Evolutionary conservation across 1,140 invertebrate genomes (phyloP).

Genomic region (Drosophila azteca): DNA sequence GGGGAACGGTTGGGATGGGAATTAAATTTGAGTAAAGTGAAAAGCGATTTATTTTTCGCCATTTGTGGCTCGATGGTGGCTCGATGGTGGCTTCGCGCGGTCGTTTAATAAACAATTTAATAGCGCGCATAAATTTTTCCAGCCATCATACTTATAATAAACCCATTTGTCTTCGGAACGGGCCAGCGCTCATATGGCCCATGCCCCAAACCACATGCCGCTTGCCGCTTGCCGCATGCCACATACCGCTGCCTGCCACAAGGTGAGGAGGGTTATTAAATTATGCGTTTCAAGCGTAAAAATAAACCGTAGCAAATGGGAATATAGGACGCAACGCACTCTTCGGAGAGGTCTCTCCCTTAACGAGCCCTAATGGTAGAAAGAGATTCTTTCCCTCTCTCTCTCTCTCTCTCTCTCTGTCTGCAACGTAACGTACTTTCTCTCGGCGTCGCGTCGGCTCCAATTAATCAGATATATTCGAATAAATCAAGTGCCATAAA

Average conservation of each 20-base stretch:
- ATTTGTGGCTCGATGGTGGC: constrained; percentile 56
- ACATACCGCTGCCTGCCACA: background rate
- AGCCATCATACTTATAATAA: constrained; percentile 78
- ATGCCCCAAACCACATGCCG: constrained; percentile 12
- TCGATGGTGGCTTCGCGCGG: constrained; percentile 29
- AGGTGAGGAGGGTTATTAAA: constrained; percentile 64
- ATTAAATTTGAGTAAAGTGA: constrained; percentile 69
- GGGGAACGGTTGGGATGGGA: constrained; percentile 7
- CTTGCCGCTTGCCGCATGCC: background rate
- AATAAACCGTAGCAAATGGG: constrained; percentile 78
- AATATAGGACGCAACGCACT: constrained; percentile 60
- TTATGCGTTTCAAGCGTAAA: constrained; percentile 78
- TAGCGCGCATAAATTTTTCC: constrained; percentile 77
- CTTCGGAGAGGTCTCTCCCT: constrained; percentile 16
- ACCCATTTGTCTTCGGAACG: constrained; percentile 74
- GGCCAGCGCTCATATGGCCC: constrained; percentile 42
- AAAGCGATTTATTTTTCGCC: constrained; percentile 81
- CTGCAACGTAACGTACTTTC: constrained; percentile 49
- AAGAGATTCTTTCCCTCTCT: constrained; percentile 15
- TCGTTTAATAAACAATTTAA: constrained; percentile 82
- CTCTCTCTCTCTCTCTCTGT: constrained; percentile 2
- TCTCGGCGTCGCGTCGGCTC: constrained; percentile 62
- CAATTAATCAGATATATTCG: constrained; percentile 77
- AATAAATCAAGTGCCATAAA: constrained; percentile 80
- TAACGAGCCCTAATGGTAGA: constrained; percentile 73